Evolutionary conservation across 2,888 invertebrate genomes (phyloP).

Genomic region (Terebella lapidaria): DNA sequence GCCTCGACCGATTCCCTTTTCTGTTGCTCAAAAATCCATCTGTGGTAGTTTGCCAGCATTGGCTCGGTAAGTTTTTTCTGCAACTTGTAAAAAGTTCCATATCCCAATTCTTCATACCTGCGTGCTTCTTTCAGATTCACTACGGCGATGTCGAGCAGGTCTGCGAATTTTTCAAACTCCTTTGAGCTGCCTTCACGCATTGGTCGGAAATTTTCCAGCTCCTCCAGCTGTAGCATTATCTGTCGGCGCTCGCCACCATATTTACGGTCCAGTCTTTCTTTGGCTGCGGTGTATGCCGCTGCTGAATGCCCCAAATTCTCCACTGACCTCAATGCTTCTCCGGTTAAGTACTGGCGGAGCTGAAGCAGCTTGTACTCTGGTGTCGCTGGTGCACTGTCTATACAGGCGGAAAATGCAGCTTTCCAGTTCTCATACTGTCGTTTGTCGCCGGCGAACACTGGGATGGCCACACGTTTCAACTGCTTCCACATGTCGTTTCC

Average conservation of each 20-base stretch:
- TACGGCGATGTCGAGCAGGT: constrained; percentile 9
- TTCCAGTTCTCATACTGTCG: constrained; percentile 15
- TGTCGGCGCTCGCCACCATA: constrained; percentile 13
- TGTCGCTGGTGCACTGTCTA: constrained; percentile 11
- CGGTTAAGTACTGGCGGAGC: constrained; percentile 13
- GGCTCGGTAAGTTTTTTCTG: constrained; percentile 7
- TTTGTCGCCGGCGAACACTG: constrained; percentile 14
- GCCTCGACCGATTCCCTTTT: constrained; percentile 8
- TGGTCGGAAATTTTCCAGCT: constrained; percentile 12
- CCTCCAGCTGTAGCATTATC: constrained; percentile 10
- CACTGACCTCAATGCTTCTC: constrained; percentile 10
- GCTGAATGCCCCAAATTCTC: constrained; percentile 14
- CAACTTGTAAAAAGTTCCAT: constrained; percentile 8
- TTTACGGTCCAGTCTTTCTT: constrained; percentile 12
- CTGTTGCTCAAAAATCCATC: constrained; percentile 8
- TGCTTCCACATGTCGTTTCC: no score
- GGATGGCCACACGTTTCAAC: constrained; percentile 14
- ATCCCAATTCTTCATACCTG: neutral
- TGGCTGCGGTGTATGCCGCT: constrained; percentile 14
- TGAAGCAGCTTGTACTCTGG: constrained; percentile 22
- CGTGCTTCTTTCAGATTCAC: constrained; percentile 13
- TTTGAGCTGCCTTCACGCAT: constrained; percentile 5
- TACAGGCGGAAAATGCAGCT: constrained; percentile 14
- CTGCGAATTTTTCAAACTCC: constrained; percentile 12
- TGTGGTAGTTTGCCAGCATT: constrained; percentile 9